Conservation (phyloP, 1,140 invertebrate species). For the Calephelis nemesis region DNA sequence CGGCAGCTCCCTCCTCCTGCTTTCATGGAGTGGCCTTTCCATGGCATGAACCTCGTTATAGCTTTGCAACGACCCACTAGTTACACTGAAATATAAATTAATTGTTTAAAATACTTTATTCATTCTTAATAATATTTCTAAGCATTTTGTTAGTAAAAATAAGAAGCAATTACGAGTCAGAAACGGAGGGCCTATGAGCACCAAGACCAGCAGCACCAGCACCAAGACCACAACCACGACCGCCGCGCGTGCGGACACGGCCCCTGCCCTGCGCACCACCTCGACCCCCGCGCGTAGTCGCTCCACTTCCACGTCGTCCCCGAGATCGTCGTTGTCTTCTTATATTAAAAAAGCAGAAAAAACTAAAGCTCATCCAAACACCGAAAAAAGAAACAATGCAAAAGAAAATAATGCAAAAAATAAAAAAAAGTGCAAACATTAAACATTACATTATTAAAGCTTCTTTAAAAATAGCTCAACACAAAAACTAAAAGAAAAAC, state of each 20-base stretch:
- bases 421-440: background rate
- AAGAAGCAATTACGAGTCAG: conserved; percentile 1
- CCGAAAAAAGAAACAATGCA: background rate
- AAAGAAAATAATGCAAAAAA: background rate
- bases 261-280: conserved; percentile 12
- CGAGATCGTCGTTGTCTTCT: background rate
- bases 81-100: conserved; percentile 19
- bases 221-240: conserved; percentile 10
- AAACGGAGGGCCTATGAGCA: background rate
- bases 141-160: background rate
- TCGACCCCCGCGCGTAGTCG: conserved; percentile 14
- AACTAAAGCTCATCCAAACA: background rate
- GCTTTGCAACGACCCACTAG: conserved; percentile 13
- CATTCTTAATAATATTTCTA: conserved; percentile 7
- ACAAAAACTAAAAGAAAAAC: background rate
- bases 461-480: background rate
- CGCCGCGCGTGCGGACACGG: conserved; percentile 6
- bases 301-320: conserved; percentile 9
- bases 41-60: conserved; percentile 7
- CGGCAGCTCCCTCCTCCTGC: conserved; percentile 17
- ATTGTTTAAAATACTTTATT: conserved; percentile 19
- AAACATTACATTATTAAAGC: background rate
- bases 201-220: background rate
- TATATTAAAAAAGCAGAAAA: conserved; percentile 1
- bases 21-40: conserved; percentile 5